A percentile compares a stretch with the other conserved stretches of the same genome.
phyloP scores from a whole-genome alignment of 2,888 invertebrate genomes.

The Heliconius erato region DNA sequence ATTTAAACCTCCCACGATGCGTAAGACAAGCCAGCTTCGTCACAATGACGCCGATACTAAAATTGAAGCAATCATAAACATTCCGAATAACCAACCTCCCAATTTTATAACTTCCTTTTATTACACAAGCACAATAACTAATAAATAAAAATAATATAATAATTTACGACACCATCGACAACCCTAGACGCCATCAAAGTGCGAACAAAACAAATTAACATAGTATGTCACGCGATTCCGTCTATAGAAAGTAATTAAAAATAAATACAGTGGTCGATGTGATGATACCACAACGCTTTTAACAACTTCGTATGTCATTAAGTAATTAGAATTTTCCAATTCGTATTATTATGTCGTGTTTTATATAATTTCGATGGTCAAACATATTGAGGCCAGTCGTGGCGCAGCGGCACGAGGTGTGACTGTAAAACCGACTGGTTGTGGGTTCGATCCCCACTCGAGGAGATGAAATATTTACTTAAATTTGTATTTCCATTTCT shows the following conservation, averaged over 20 bases:
- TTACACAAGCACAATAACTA: not conserved
- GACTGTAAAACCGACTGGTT: no score
- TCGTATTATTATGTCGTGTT: conserved; percentile 9
- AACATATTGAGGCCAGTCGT: no score
- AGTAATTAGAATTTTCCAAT: conserved; percentile 39
- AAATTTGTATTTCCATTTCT: no score
- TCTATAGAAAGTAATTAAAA: conserved; percentile 68
- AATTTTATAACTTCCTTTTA: conserved; percentile 15
- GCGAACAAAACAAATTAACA: conserved; percentile 60
- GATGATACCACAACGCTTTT: conserved; percentile 44
- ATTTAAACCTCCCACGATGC: no score
- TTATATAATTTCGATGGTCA: conserved; percentile 7
- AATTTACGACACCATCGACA: conserved; percentile 44
- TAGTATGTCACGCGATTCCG: conserved; percentile 59
- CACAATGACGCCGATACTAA: not conserved
- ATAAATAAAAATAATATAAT: conserved; percentile 11
- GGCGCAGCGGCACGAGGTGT: no score
- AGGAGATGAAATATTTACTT: no score
- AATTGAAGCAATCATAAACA: conserved; percentile 4
- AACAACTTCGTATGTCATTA: conserved; percentile 46
- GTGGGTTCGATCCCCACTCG: no score
- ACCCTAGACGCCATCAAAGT: conserved; percentile 57
- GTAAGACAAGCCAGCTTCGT: not conserved
- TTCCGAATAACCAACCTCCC: not conserved
- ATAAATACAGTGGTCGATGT: conserved; percentile 49